Percentiles rank a stretch among this genome's conserved stretches.
These are phyloP conservation scores for Actinostola sp. DNA, from an alignment of 92 coral and sea anemone species.

Conservation along the genomic window DNA sequence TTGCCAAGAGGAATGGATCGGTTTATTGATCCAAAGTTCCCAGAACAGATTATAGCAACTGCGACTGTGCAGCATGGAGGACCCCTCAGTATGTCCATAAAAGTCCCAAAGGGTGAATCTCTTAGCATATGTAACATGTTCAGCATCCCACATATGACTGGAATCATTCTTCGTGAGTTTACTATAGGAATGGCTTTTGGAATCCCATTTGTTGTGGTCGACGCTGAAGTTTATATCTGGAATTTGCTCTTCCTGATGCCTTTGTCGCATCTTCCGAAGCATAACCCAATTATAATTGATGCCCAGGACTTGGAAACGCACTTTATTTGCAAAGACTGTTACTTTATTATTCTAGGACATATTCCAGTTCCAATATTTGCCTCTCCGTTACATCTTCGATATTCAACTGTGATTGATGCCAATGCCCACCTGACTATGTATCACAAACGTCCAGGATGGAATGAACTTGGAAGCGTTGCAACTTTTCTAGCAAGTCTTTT, in stretches of 20 bases:
- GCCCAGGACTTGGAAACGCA: constrained; percentile 64
- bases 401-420: constrained; percentile 36
- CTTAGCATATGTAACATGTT: constrained; percentile 20
- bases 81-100: constrained; percentile 42
- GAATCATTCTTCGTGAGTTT: constrained; percentile 42
- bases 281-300: constrained; percentile 47
- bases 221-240: constrained; percentile 56
- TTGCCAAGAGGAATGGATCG: constrained; percentile 52
- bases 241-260: constrained; percentile 43
- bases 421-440: constrained; percentile 46
- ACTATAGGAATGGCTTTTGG: constrained; percentile 59
- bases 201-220: constrained; percentile 52
- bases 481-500: constrained; percentile 47
- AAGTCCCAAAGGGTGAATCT: constrained; percentile 55
- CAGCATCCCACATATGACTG: constrained; percentile 28
- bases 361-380: constrained; percentile 68
- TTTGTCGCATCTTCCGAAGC: constrained; percentile 61
- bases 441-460: constrained; percentile 58
- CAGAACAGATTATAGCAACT: constrained; percentile 32
- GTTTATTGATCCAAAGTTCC: constrained; percentile 55
- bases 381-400: constrained; percentile 53
- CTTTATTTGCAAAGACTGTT: constrained; percentile 60
- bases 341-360: constrained; percentile 51
- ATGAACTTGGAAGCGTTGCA: constrained; percentile 38
- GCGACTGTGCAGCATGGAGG: constrained; percentile 51